A percentile compares a stretch with the other conserved stretches of the same genome.
Evolutionary conservation across 2,888 invertebrate genomes (phyloP).

Genomic region (Orthosia incerta): DNA sequence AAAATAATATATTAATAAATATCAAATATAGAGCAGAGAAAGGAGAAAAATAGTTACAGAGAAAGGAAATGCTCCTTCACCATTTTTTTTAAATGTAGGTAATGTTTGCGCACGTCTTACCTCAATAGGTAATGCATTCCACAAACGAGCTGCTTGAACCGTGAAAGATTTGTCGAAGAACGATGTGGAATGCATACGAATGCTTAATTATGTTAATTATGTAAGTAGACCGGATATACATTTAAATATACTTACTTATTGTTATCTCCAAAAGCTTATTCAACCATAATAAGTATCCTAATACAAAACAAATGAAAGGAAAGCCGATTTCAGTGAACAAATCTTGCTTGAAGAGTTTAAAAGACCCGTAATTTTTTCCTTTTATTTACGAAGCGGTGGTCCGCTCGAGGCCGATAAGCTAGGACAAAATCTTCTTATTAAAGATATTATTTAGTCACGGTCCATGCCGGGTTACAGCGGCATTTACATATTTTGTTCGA

Average conservation of each 20-base stretch:
- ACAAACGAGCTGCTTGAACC: too few species aligned
- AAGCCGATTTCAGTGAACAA: slow-evolving; percentile 41
- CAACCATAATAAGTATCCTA: slow-evolving; percentile 24
- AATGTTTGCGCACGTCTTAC: too few species aligned
- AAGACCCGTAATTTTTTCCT: slow-evolving; percentile 55
- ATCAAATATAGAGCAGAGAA: too few species aligned
- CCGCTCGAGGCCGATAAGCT: slow-evolving; percentile 52
- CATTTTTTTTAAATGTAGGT: too few species aligned
- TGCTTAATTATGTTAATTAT: too few species aligned
- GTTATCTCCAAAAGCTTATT: slow-evolving; percentile 10
- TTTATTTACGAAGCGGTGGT: slow-evolving; percentile 58
- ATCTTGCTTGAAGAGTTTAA: slow-evolving; percentile 52
- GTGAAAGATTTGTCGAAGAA: too few species aligned
- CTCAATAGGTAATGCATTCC: too few species aligned
- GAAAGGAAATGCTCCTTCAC: too few species aligned
- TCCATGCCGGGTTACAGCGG: slow-evolving; percentile 36
- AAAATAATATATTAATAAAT: too few species aligned
- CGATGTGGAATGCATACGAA: too few species aligned
- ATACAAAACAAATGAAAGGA: slow-evolving; percentile 46
- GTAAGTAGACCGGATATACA: neutral
- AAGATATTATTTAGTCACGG: slow-evolving; percentile 63
- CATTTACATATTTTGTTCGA: slow-evolving; percentile 66
- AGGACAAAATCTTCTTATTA: slow-evolving; percentile 59
- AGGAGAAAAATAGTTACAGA: too few species aligned
- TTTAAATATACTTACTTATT: slow-evolving; percentile 28